Percentiles rank a stretch among this genome's conserved stretches.
These are phyloP conservation scores for Dorcus parallelipipedus DNA, from an alignment of 2,888 invertebrate species.

Conservation along the genomic window DNA sequence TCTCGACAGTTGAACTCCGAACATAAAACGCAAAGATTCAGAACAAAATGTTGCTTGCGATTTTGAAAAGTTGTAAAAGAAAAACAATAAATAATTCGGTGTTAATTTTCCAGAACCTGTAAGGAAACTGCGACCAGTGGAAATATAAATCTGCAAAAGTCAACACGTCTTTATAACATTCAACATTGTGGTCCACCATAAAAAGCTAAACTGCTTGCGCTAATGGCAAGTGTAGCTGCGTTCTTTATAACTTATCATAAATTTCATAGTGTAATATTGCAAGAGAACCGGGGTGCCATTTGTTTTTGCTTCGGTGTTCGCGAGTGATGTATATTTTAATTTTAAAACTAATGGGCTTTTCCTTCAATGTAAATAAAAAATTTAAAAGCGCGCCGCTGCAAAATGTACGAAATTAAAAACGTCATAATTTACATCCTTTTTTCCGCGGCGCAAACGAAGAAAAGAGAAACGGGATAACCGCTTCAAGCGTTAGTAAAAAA, in stretches of 20 bases:
- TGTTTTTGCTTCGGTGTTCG: constrained; percentile 43
- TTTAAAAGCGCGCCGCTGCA: constrained; percentile 33
- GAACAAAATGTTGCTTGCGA: not conserved
- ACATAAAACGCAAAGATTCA: no score
- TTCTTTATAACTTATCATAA: constrained; percentile 47
- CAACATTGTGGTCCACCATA: constrained; percentile 41
- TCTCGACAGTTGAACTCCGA: no score
- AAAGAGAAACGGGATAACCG: constrained; percentile 1
- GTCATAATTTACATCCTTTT: constrained; percentile 36
- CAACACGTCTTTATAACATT: constrained; percentile 39
- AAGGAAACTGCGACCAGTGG: not conserved
- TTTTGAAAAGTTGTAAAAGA: not conserved
- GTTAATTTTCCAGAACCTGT: not conserved
- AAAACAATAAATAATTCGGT: constrained; percentile 1
- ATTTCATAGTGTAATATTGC: constrained; percentile 47
- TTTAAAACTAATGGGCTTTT: constrained; percentile 47
- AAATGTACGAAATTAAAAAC: constrained; percentile 37
- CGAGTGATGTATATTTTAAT: constrained; percentile 49
- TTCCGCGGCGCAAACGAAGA: constrained; percentile 13
- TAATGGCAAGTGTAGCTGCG: constrained; percentile 43
- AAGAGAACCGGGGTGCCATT: constrained; percentile 43
- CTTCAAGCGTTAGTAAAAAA: not conserved
- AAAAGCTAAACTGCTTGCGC: constrained; percentile 43
- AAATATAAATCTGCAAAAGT: constrained; percentile 37
- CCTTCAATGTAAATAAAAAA: constrained; percentile 45